A percentile compares a stretch with the other conserved stretches of the same genome.
phyloP scores from a whole-genome alignment of 2,113 vertebrate species.

The Daboia siamensis region DNA sequence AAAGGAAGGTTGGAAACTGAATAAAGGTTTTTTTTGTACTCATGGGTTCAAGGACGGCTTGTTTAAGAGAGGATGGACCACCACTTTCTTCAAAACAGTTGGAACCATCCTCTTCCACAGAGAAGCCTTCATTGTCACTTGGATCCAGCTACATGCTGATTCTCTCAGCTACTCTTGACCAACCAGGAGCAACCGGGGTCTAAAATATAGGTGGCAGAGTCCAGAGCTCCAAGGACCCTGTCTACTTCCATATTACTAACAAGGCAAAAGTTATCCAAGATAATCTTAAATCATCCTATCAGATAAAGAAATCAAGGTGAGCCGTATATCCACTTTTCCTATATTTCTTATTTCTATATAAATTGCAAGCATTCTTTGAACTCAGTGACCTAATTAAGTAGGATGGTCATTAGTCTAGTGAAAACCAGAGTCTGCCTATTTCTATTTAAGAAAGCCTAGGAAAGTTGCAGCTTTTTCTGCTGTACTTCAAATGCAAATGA shows the following conservation, averaged over 20 bases:
- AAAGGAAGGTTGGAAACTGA: background rate
- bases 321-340: slow-evolving; percentile 9
- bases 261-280: too few species aligned
- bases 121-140: background rate
- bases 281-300: background rate
- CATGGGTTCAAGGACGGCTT: background rate
- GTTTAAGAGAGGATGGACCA: background rate
- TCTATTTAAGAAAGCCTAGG: slow-evolving; percentile 58
- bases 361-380: slow-evolving; percentile 47
- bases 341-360: slow-evolving; percentile 25
- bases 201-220: too few species aligned
- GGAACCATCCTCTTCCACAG: background rate
- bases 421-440: slow-evolving; percentile 55
- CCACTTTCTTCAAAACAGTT: background rate
- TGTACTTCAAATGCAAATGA: slow-evolving; percentile 43
- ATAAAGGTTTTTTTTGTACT: background rate
- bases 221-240: too few species aligned
- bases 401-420: slow-evolving; percentile 61
- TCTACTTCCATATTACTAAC: too few species aligned
- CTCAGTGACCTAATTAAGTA: slow-evolving; percentile 56
- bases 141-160: too few species aligned
- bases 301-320: slow-evolving; percentile 28
- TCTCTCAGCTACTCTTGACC: too few species aligned
- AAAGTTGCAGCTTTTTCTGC: slow-evolving; percentile 53
- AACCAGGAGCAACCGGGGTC: too few species aligned